Percentiles rank a stretch among this genome's conserved stretches.
Evolutionary conservation across 2,797 vertebrate species (phyloP).

Genomic region (Acropternis orthonyx): DNA sequence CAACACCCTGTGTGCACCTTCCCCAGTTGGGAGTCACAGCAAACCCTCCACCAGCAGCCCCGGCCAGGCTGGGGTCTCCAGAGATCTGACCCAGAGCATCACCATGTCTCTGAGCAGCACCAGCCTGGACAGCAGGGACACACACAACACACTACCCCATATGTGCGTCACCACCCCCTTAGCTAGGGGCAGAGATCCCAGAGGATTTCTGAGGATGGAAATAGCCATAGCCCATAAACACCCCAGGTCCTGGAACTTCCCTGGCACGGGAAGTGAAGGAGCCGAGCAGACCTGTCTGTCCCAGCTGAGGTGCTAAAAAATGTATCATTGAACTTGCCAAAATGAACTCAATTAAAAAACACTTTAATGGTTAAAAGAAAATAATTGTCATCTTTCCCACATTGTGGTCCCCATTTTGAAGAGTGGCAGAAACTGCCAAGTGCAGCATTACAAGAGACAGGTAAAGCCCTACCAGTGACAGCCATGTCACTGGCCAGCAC

Average conservation of each 20-base stretch:
- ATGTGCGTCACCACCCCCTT: accelerated
- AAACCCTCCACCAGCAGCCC: not conserved
- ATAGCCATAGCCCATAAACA: not conserved
- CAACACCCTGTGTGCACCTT: accelerated
- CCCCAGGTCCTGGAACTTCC: not conserved
- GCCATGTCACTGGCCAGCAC: accelerated
- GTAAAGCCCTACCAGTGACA: not conserved
- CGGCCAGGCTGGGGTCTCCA: not conserved
- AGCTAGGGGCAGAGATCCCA: not conserved
- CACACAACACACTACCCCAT: accelerated
- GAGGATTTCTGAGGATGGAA: not conserved
- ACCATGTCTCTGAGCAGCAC: accelerated
- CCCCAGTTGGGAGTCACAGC: not conserved
- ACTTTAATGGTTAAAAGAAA: not conserved
- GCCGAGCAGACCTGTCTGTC: not conserved
- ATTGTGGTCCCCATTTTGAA: not conserved
- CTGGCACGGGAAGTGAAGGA: not conserved
- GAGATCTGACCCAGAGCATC: not conserved
- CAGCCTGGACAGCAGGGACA: not conserved
- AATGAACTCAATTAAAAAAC: conserved; percentile 27
- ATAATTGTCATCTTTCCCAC: not conserved
- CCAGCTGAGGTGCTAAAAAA: conserved; percentile 1
- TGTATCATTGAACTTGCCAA: not conserved
- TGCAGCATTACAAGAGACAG: not conserved
- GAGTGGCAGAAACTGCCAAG: not conserved